Conservation (phyloP, 1,140 invertebrate genomes). For the Megathymus violae region DNA sequence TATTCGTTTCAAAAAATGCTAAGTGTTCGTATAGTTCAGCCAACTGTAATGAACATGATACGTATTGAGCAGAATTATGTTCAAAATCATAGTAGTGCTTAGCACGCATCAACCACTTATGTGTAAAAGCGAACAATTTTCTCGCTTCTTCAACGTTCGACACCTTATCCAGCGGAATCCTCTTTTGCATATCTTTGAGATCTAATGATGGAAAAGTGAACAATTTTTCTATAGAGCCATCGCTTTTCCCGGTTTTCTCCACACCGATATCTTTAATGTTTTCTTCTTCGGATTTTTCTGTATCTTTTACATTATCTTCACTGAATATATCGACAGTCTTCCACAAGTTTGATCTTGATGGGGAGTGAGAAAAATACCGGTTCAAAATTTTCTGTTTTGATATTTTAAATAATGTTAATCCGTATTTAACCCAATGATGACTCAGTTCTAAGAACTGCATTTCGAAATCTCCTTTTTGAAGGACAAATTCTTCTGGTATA, state of each 20-base stretch:
- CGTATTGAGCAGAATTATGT: slow-evolving; percentile 88
- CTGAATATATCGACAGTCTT: slow-evolving; percentile 58
- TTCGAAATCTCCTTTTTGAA: slow-evolving; percentile 79
- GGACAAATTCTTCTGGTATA: slow-evolving; percentile 66
- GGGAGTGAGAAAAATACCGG: slow-evolving; percentile 61
- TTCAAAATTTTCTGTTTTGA: slow-evolving; percentile 81
- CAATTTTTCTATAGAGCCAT: slow-evolving; percentile 50
- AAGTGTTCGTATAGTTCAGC: slow-evolving; percentile 88
- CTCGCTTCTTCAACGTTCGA: slow-evolving; percentile 82
- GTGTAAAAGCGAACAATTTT: slow-evolving; percentile 86
- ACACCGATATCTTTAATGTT: slow-evolving; percentile 55
- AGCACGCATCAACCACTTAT: slow-evolving; percentile 87
- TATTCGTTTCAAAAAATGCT: slow-evolving; percentile 87
- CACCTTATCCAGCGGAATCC: slow-evolving; percentile 56
- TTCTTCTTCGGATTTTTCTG: slow-evolving; percentile 57
- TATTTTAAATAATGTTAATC: slow-evolving; percentile 84
- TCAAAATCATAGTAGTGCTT: slow-evolving; percentile 88
- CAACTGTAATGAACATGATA: slow-evolving; percentile 87
- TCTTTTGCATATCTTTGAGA: slow-evolving; percentile 64
- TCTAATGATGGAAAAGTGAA: slow-evolving; percentile 65
- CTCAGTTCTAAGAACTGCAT: slow-evolving; percentile 85
- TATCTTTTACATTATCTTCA: slow-evolving; percentile 40
- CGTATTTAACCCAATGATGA: slow-evolving; percentile 87
- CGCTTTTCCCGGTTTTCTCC: slow-evolving; percentile 63
- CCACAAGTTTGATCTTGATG: slow-evolving; percentile 64